Evolutionary conservation across 2,888 invertebrate genomes (phyloP).

Genomic region (Lithophane leautieri): DNA sequence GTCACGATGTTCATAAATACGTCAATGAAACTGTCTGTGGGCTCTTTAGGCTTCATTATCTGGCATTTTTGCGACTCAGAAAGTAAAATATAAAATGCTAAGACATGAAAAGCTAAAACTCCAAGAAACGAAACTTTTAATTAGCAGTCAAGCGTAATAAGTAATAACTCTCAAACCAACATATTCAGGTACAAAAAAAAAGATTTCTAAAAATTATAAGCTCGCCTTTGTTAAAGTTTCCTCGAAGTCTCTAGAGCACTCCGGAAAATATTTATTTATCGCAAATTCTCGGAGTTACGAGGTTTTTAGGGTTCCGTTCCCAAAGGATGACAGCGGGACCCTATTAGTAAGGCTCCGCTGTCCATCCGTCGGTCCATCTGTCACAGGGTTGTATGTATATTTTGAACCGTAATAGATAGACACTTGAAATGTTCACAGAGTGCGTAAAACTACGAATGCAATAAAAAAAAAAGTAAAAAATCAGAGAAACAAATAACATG

Average conservation of each 20-base stretch:
- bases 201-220: conserved; percentile 42
- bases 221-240: conserved; percentile 55
- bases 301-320: neutral
- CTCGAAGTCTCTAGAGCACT: conserved; percentile 43
- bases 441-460: too few relatives aligned
- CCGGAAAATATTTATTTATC: conserved; percentile 74
- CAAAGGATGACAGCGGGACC: neutral
- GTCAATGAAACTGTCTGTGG: neutral
- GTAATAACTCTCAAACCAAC: conserved; percentile 1
- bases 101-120: conserved; percentile 8
- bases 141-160: conserved; percentile 11
- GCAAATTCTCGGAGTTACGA: conserved; percentile 57
- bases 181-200: conserved; percentile 6
- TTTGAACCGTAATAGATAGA: too few relatives aligned
- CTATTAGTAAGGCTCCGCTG: too few relatives aligned
- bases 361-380: too few relatives aligned
- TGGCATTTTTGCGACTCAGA: neutral
- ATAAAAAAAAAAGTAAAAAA: too few relatives aligned
- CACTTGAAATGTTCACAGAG: too few relatives aligned
- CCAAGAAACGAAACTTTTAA: neutral
- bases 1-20: neutral
- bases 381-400: too few relatives aligned
- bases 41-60: neutral
- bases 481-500: too few relatives aligned
- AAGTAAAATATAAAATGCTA: neutral